Conservation (phyloP, 2,888 invertebrate species). For the Drosophila trichaetosa region DNA sequence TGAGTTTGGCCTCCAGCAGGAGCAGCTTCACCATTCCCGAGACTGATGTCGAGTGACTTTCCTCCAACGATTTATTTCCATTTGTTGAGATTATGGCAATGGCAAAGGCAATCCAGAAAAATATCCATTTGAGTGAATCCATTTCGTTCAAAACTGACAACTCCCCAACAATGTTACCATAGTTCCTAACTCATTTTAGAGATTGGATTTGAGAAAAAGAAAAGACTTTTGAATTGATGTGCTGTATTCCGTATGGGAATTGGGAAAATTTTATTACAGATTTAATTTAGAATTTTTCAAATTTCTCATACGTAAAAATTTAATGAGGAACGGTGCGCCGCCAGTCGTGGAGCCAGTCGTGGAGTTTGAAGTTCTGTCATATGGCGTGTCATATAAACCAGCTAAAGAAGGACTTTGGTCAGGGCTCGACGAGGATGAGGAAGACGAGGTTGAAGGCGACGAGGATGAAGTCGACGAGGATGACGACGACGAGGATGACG, state of each 20-base stretch:
- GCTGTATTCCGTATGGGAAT: background rate
- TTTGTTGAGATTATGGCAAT: slow-evolving; percentile 44
- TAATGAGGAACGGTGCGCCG: background rate
- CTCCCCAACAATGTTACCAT: background rate
- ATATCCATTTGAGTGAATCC: background rate
- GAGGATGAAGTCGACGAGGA: too few relatives aligned
- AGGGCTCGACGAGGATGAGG: too few relatives aligned
- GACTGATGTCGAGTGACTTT: slow-evolving; percentile 14
- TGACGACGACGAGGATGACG: too few relatives aligned
- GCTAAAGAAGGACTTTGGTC: too few relatives aligned
- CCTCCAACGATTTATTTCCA: slow-evolving; percentile 12
- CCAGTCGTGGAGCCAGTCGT: too few relatives aligned
- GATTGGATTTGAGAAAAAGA: background rate
- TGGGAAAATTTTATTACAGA: background rate
- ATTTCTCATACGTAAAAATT: background rate
- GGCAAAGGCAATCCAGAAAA: background rate
- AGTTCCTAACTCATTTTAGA: background rate
- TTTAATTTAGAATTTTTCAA: background rate
- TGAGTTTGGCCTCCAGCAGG: too few relatives aligned
- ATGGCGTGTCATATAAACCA: too few relatives aligned
- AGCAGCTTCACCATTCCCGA: slow-evolving; percentile 65
- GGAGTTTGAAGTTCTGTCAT: too few relatives aligned
- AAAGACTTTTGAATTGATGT: background rate
- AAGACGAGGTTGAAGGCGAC: too few relatives aligned
- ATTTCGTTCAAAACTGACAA: slow-evolving; percentile 1